Evolutionary conservation across 2,113 vertebrate genomes (phyloP), one percentile per base, ranked within the genome.

Genomic region (Oxyura jamaicensis): DNA sequence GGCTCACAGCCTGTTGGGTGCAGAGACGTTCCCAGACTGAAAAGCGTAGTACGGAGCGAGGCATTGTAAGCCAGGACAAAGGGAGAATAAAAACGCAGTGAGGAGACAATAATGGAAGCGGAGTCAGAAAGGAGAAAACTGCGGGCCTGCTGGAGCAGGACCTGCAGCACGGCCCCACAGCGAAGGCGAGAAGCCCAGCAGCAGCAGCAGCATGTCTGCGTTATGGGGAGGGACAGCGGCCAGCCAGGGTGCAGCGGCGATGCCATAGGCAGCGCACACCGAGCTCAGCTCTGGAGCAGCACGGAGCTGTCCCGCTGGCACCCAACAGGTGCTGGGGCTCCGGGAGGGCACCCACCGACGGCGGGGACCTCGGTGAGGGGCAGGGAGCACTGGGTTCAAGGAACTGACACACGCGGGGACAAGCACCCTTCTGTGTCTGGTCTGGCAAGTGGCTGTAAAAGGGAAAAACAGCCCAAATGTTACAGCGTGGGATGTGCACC

Each of bases 401-500:
- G 77, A 39, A 13, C 39, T 2, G 22, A 6, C 8, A 11, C 20
- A 21, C 3, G 42, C 1, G 16, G 76, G 15, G 58, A 44, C 11
- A 2, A 25, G 68, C 63, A 63, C 8, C 44, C 13, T 4, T 3
- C 8, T 12, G 7, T 3, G 42, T 13, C 6, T 9, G 20, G 35
- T 31, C 46, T 4, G 4, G n/a, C 23, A 13, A 2, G 58, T 4
- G 77, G 31, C 4, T 26, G 36, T 22, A 17, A 62, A 65, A 73
- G 50, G 67, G 28, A 23, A 59, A 74, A 55, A 2, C 63, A 12
- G 2, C 56, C 68, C 1, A 16, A n/a, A 26, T 0, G 4, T 10
- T 6, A 13, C 12, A 10, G 33, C 1, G n/a, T 6, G n/a, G 65
- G 26, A 6, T 17, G 28, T 6, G 42, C 20, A 3, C 20, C 28